Evolutionary conservation across 2,888 invertebrate genomes (phyloP), one percentile per base, ranked within the genome.

Genomic region (Ormyrus nitidulus): DNA sequence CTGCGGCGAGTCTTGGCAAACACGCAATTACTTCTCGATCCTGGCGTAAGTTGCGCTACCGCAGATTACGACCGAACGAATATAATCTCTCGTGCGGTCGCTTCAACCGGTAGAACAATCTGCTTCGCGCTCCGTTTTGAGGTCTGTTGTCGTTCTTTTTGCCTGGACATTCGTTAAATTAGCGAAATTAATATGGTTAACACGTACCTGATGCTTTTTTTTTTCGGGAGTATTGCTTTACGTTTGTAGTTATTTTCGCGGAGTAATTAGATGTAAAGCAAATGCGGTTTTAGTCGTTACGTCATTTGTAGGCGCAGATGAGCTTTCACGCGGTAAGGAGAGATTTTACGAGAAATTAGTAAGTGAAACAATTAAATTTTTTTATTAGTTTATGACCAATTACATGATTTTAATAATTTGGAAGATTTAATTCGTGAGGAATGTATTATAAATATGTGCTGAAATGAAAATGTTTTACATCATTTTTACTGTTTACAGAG

Each of bases 11-110:
- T 84, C 86, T 86, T 83, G 84, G 86, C 86, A 87, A 88, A 88
- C 87, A 87, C 86, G 87, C 86, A 88, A 87, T 86, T 87, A 87
- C 82, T 75, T 61, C 71, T 73, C 79, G 82, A 83, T 72, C 83
- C 79, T 69, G 80, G 81, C 82, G 82, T 82, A 84, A 84, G 77
- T 80, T 81, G 79, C 72, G 86, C 86, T 86, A 86, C 86, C 84
- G 83, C 84, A 83, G 85, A 84, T 83, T 83, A 83, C 81, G 81
- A 81, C 69, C 77, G 76, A 79, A 70, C 78, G 73, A 82, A 85
- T 80, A 85, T 82, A 83, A 51, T 66, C 51, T 83, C 82, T 58
- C 81, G 79, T 73, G 81, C 53, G 76, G 74, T 78, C 83, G 34
- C 48, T 51, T 83, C 13, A 66, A 34, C 34, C 58, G 10, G 53